phyloP scores from a whole-genome alignment of 2,113 vertebrate species.

The Apodemus sylvaticus region DNA sequence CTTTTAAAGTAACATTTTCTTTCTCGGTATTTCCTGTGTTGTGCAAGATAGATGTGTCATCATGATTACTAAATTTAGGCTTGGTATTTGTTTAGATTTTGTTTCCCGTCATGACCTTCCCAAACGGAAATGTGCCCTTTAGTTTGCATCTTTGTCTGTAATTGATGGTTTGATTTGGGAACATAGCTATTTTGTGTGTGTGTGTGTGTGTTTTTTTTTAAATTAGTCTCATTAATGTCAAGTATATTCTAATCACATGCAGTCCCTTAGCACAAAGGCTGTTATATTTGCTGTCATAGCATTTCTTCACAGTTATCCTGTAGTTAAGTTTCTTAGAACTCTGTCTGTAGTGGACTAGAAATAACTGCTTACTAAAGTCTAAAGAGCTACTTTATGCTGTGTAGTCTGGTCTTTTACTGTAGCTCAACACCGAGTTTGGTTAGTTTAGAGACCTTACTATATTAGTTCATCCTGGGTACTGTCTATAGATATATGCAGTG shows the following conservation, averaged over 20 bases:
- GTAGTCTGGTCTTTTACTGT: conserved; percentile 29
- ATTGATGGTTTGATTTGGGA: conserved; percentile 63
- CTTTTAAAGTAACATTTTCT: conserved; percentile 59
- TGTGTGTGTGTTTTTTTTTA: too few relatives aligned
- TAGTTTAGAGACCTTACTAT: conserved; percentile 43
- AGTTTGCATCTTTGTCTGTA: conserved; percentile 57
- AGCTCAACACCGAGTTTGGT: conserved; percentile 39
- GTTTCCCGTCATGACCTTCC: conserved; percentile 49
- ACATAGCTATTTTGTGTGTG: too few relatives aligned
- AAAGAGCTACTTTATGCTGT: conserved; percentile 21
- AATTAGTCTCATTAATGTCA: conserved; percentile 49
- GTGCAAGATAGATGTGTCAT: conserved; percentile 38
- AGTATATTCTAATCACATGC: conserved; percentile 26
- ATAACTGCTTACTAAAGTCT: conserved; percentile 36
- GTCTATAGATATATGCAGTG: conserved; percentile 44
- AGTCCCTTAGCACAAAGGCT: conserved; percentile 18
- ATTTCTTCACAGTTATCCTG: conserved; percentile 26
- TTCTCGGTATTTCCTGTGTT: conserved; percentile 58
- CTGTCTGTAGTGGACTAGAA: conserved; percentile 53
- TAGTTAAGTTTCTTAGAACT: conserved; percentile 57
- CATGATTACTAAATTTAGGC: conserved; percentile 55
- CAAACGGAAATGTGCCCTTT: conserved; percentile 28
- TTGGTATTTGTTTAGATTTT: conserved; percentile 56
- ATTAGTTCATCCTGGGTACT: conserved; percentile 45
- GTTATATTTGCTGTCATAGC: conserved; percentile 26